Base-by-base conservation (phyloP, 2,888 invertebrate genomes). In the Auanema sp. region DNA sequence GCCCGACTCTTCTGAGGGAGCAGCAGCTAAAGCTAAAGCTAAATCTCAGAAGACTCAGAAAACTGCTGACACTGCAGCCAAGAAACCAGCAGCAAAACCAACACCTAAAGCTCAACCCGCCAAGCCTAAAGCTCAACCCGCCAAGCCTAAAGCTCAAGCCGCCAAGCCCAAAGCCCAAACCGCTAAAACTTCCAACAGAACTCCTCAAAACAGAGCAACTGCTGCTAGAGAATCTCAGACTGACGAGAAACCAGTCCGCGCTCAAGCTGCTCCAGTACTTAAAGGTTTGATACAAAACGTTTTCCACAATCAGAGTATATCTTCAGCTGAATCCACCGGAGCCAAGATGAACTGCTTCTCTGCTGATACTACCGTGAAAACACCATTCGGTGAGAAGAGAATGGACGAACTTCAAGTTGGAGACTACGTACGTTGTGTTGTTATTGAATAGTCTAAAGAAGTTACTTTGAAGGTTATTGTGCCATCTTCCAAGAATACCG, bases 381-480 rank as follows among this genome's bases (percentile, higher is more conserved):
- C 76, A 3, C 68, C 68, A 6, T 62, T 58, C 10, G 76, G 76
- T 6, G 53, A 51, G 57, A 83, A 80, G 67, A 53, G 71, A 64
- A 82, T 82, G 82, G 73, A 74, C 41, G 72, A 79, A 43, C 56
- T 82, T 42, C 67, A 77, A 63, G 71, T 82, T 12, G 82, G 82
- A 41, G 82, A 83, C 54, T 72, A 69, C 54, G 79, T 75, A 40
- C 62, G 68, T 58, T 52, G 11, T 41, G 16, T 18, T 49, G 16
- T 11, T 23, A 1, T 24, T 24, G n/a, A 41, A 50, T 24, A 40
- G 18, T 25, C 47, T 4, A 58, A 21, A 57, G 4, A 24, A 44
- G 43, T 25, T 16, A 53, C 18, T 24, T 43, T 47, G 50, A 23
- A 72, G 71, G 69, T 80, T 0, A 70, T 82, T 4, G 82, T 82